Conservation (phyloP, 1,140 invertebrate species). For the Probaryconus sp. region DNA sequence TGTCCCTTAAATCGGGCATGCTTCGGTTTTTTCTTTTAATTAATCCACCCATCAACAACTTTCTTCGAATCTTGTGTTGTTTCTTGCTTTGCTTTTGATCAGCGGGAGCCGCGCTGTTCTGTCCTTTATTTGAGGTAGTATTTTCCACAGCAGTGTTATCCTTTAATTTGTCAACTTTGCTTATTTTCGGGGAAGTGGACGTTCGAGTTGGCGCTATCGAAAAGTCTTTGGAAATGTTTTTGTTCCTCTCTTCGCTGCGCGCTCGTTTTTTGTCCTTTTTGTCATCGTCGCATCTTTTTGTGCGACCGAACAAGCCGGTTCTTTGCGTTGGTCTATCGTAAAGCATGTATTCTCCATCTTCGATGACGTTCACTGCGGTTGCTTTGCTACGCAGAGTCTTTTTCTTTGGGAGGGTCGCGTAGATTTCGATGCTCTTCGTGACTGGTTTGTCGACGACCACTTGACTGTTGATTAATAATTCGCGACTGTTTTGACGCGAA, state of each 20-base stretch:
- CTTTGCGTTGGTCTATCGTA: constrained; percentile 83
- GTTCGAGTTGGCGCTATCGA: constrained; percentile 81
- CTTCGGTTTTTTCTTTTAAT: constrained; percentile 93
- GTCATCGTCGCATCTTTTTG: constrained; percentile 84
- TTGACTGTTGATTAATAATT: constrained; percentile 78
- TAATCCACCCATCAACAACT: constrained; percentile 92
- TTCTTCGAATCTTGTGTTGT: constrained; percentile 93
- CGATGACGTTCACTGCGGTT: constrained; percentile 81
- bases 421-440: constrained; percentile 90
- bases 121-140: constrained; percentile 42
- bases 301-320: constrained; percentile 82
- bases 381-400: constrained; percentile 84
- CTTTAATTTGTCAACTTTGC: constrained; percentile 80
- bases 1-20: constrained; percentile 93
- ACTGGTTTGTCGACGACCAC: constrained; percentile 78
- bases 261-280: constrained; percentile 88
- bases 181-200: constrained; percentile 78
- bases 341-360: constrained; percentile 84
- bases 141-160: constrained; percentile 78
- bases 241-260: constrained; percentile 89
- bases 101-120: constrained; percentile 14
- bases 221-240: constrained; percentile 83
- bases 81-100: constrained; percentile 90
- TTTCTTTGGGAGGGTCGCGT: constrained; percentile 94
- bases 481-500: constrained; percentile 82